These are phyloP conservation scores for Leuctra nigra DNA, from an alignment of 2,888 invertebrate genomes.

Conservation along the genomic window DNA sequence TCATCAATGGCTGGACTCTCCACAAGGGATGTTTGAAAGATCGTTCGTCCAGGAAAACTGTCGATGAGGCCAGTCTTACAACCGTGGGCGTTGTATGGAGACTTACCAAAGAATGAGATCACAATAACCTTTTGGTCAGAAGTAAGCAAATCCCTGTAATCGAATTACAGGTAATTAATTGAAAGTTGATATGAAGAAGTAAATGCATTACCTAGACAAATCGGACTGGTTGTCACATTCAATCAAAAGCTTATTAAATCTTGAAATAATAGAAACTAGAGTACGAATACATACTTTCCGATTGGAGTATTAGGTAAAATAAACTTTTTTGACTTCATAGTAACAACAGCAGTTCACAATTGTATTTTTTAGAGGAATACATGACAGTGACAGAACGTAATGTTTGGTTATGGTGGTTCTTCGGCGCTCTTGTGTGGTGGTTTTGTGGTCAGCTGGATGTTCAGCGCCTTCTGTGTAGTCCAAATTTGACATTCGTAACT, in stretches of 20 bases:
- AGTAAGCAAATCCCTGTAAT: constrained; percentile 2
- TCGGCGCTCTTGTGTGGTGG: too few relatives aligned
- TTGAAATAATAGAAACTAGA: not conserved
- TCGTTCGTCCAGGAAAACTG: constrained; percentile 40
- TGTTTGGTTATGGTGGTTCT: too few relatives aligned
- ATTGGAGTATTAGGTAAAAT: constrained; percentile 17
- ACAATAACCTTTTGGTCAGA: constrained; percentile 52
- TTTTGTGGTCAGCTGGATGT: too few relatives aligned
- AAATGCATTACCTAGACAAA: not conserved
- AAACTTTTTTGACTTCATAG: constrained; percentile 19
- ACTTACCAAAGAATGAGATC: constrained; percentile 66
- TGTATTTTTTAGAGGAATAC: too few relatives aligned
- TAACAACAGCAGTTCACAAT: too few relatives aligned
- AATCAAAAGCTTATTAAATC: not conserved
- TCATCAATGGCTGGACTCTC: constrained; percentile 38
- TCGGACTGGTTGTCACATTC: not conserved
- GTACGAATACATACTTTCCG: constrained; percentile 10
- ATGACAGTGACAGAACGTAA: too few relatives aligned
- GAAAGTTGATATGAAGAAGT: not conserved
- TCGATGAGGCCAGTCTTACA: constrained; percentile 58
- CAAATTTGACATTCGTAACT: too few relatives aligned
- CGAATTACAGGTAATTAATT: not conserved
- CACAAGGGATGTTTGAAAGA: constrained; percentile 33
- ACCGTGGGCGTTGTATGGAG: constrained; percentile 52
- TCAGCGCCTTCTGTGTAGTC: too few relatives aligned